Base-by-base conservation (phyloP, 2,888 invertebrate species). In the Tipula helvola region DNA sequence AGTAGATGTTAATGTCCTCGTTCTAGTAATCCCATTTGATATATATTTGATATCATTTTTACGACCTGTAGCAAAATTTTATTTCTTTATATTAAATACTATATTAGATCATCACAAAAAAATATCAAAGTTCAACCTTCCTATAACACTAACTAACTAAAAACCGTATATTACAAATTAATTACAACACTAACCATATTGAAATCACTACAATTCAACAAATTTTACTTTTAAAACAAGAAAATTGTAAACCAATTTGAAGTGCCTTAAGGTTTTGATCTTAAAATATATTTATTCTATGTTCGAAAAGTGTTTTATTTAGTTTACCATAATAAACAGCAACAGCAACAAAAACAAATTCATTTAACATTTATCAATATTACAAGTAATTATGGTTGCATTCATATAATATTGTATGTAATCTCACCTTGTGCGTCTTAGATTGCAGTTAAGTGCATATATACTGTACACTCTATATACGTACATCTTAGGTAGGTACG, bases 161-260 rank as follows among this genome's bases (percentile, higher is more conserved):
- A 71, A 71, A 71, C 28, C 28, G 71, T 71, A 71, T 13, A 18
- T 71, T 71, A 71, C 71, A 71, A 71, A 71, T 71, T 71, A 71
- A 71, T 71, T 71, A 71, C 71, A 71, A 71, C 71, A 71, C 71
- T 71, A 71, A 71, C 71, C 71, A 71, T 10, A 71, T 28, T 71
- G 71, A 71, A 71, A 71, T 71, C 71, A 71, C 71, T 71, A 10
- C 71, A 71, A 71, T 71, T 71, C 71, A 71, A 71, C 71, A 71
- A 71, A 28, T 71, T 71, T 71, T 28, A 71, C 8, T 28, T 18
- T 8, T 28, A 71, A 28, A 71, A 71, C 71, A 71, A 71, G 71
- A 71, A 71, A 71, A 71, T 71, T 71, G 71, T 71, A 71, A 71
- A 71, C 71, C 71, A 71, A 71, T 71, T 71, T 71, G 71, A 71